Evolutionary conservation across 2,113 vertebrate genomes (phyloP).

Genomic region (Sylvia atricapilla): DNA sequence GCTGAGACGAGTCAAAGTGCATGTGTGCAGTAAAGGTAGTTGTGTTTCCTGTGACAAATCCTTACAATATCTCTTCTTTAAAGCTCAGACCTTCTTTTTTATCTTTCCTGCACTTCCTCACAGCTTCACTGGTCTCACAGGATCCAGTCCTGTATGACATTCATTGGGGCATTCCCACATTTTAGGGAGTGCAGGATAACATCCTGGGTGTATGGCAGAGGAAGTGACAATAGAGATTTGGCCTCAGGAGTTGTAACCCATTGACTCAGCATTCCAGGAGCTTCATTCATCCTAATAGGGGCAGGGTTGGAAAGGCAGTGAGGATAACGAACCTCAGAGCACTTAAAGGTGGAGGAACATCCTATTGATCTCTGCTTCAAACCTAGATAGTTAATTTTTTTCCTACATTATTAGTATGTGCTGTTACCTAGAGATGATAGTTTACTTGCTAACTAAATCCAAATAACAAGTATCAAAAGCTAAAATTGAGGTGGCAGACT

Average conservation of each 20-base stretch:
- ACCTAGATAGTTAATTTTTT: not conserved
- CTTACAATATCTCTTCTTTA: not conserved
- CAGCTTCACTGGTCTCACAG: not conserved
- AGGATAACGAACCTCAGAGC: not conserved
- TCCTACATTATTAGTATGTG: not conserved
- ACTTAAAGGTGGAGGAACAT: not conserved
- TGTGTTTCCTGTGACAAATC: not conserved
- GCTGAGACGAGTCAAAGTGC: not conserved
- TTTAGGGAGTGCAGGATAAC: not conserved
- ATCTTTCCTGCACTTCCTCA: not conserved
- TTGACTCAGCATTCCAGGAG: not conserved
- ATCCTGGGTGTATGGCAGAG: not conserved
- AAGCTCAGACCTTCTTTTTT: not conserved
- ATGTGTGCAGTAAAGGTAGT: not conserved
- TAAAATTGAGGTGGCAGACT: not conserved
- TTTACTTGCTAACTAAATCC: not conserved
- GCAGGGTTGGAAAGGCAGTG: not conserved
- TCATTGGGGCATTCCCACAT: not conserved
- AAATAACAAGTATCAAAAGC: not conserved
- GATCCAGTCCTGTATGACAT: not conserved
- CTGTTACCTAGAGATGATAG: not conserved
- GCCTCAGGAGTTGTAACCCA: not conserved
- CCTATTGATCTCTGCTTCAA: not conserved
- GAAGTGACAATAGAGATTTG: not conserved
- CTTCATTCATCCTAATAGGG: not conserved